phyloP scores from a whole-genome alignment of 2,888 invertebrate species.

The Caenorhabditis sp. region DNA sequence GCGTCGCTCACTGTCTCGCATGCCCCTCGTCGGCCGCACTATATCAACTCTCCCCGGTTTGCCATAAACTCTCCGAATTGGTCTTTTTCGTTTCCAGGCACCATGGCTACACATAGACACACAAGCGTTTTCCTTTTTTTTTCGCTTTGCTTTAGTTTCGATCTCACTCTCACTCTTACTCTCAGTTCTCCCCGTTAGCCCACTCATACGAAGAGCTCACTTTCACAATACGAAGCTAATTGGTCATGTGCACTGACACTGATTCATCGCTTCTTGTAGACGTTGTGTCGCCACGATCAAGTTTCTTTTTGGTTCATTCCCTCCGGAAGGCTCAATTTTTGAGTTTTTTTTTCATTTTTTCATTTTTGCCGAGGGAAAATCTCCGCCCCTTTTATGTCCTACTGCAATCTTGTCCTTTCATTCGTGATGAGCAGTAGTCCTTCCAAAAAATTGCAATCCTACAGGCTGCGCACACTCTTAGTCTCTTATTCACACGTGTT shows the following conservation, averaged over 20 bases:
- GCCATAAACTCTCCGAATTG: conserved; percentile 35
- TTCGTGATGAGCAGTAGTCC: conserved; percentile 11
- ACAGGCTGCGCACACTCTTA: conserved; percentile 28
- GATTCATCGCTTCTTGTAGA: neutral
- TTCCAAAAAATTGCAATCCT: conserved; percentile 25
- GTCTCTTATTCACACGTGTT: neutral
- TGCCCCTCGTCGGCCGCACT: conserved; percentile 36
- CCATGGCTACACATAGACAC: conserved; percentile 19
- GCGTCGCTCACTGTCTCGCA: conserved; percentile 3
- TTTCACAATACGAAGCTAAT: conserved; percentile 27
- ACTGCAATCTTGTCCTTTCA: conserved; percentile 19
- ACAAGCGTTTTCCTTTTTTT: conserved; percentile 3
- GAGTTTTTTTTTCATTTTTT: neutral
- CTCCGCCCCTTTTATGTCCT: conserved; percentile 3
- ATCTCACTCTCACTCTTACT: neutral
- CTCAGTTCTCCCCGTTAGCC: no score
- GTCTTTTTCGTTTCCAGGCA: conserved; percentile 23
- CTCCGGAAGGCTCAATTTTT: neutral
- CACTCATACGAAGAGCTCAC: neutral
- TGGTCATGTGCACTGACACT: conserved; percentile 16
- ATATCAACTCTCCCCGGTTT: conserved; percentile 57
- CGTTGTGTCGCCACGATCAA: neutral
- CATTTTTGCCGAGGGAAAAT: neutral
- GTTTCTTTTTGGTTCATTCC: neutral
- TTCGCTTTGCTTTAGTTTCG: neutral